Conservation (phyloP, 2,888 invertebrate species). For the Tillus elongatus region DNA sequence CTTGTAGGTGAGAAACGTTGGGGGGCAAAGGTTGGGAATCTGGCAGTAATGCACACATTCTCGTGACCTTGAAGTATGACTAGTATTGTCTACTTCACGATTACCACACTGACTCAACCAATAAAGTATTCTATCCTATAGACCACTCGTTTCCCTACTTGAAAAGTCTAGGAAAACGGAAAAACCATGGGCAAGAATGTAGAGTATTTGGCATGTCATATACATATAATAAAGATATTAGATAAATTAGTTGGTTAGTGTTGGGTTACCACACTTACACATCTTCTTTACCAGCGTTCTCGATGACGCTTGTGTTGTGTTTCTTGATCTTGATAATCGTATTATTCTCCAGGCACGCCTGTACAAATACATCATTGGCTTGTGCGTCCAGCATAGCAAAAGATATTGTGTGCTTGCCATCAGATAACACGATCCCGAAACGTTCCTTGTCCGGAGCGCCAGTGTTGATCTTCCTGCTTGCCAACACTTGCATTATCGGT, state of each 20-base stretch:
- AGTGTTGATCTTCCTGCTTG: conserved; percentile 61
- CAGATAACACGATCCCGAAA: conserved; percentile 74
- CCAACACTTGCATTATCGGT: too few relatives aligned
- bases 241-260: conserved; percentile 3
- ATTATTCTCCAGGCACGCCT: conserved; percentile 50
- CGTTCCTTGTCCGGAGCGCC: conserved; percentile 60
- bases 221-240: neutral
- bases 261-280: conserved; percentile 48
- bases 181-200: too few relatives aligned
- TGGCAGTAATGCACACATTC: too few relatives aligned
- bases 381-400: conserved; percentile 89
- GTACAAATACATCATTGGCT: conserved; percentile 50
- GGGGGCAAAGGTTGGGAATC: too few relatives aligned
- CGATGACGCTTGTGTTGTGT: conserved; percentile 73
- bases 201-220: neutral
- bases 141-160: too few relatives aligned
- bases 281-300: conserved; percentile 59
- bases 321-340: conserved; percentile 72
- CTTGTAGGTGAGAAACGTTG: too few relatives aligned
- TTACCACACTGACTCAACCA: too few relatives aligned
- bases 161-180: too few relatives aligned
- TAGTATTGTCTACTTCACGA: too few relatives aligned
- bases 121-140: too few relatives aligned
- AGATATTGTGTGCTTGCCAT: too few relatives aligned
- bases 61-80: too few relatives aligned